Base-by-base conservation (phyloP, 2,113 vertebrate species). In the Bos indicus region DNA sequence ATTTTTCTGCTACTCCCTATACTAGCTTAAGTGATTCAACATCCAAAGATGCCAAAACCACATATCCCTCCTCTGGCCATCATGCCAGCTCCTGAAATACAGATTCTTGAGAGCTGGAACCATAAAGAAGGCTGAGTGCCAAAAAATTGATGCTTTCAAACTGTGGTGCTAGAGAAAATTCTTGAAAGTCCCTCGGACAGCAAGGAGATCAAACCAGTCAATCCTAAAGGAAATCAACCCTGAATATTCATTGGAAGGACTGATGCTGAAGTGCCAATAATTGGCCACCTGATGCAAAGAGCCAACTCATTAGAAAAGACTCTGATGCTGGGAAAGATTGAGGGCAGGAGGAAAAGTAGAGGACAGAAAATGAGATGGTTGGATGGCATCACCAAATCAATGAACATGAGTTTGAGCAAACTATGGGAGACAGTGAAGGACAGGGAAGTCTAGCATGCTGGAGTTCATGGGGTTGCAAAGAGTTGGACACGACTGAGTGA, bases 1-100 rank as follows among this genome's bases (percentile, higher is more conserved):
- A 52, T 86, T 30, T 89, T 54, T 52, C 28, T 36, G 48, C 6
- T 83, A 48, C 54, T 59, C 5, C 36, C 30, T 6, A 7, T 3
- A 36, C 25, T 56, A 40, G 21, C n/a, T 57, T 57, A 67, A 43
- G 36, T 48, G 85, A 85, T 26, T 85, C 77, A 60, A 91, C 2
- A 78, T 7, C 43, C 62, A 57, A n/a, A 82, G 26, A 97, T 11
- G 67, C 51, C 93, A 89, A 91, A 95, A 82, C 46, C 56, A 88
- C 48, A 92, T 23, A 81, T 4, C 11, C 46, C 36, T 62, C 40
- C 16, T 90, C 33, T 59, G 33, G 23, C 52, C 62, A 84, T n/a
- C 28, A 89, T 28, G 51, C 85, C 64, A 92, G 21, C 36, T 96
- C 62, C 74, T 95, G 6, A 97, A 96, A 90, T 71, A 91, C 52